These are phyloP conservation scores for Syngnathus typhle DNA, from an alignment of 2,113 vertebrate species.

Conservation along the genomic window DNA sequence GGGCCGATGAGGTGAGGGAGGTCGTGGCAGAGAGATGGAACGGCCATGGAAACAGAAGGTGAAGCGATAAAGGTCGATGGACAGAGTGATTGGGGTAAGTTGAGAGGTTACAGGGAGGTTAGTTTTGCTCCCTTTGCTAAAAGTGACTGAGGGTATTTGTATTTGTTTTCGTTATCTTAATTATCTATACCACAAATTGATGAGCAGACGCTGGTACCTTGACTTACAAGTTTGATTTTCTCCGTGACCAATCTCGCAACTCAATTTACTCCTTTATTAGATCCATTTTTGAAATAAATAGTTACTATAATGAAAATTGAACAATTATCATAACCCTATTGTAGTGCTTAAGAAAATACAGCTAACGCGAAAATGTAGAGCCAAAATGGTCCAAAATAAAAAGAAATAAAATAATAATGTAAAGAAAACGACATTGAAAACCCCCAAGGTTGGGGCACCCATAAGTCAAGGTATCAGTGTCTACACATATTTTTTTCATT, in stretches of 20 bases:
- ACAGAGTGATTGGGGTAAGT: conserved; percentile 64
- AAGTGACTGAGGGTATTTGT: conserved; percentile 47
- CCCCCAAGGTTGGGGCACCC: not conserved
- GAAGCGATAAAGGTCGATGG: conserved; percentile 58
- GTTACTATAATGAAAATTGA: too few species aligned
- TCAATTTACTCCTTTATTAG: not conserved
- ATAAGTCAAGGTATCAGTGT: not conserved
- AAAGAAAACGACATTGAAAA: not conserved
- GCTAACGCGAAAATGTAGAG: too few species aligned
- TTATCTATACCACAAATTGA: conserved; percentile 1
- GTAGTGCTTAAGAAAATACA: too few species aligned
- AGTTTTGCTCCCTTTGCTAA: conserved; percentile 62
- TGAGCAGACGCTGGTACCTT: not conserved
- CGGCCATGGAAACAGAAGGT: conserved; percentile 49
- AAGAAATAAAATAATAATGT: not conserved
- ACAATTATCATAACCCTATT: too few species aligned
- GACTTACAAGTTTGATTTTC: not conserved
- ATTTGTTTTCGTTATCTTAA: conserved; percentile 31
- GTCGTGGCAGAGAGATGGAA: conserved; percentile 47
- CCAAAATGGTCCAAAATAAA: too few species aligned
- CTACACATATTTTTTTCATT: not conserved
- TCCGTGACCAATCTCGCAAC: not conserved
- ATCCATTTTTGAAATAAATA: not conserved
- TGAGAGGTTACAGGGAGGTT: conserved; percentile 67
- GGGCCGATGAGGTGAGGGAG: conserved; percentile 50